phyloP scores from a whole-genome alignment of 2,888 invertebrate genomes.

The Acrobasis consociella region DNA sequence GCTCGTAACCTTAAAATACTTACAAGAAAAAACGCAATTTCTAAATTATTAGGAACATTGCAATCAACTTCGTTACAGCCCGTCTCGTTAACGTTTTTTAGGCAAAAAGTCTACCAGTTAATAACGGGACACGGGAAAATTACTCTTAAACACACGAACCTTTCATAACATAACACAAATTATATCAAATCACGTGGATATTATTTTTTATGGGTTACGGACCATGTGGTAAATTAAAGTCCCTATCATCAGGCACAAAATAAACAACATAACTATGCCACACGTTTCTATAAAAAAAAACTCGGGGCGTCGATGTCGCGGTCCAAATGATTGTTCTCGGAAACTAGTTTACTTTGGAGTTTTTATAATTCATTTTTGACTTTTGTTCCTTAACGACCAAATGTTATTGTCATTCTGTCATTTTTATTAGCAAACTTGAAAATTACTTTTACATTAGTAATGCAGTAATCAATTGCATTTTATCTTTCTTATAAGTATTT shows the following conservation, averaged over 20 bases:
- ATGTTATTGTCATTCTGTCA: neutral
- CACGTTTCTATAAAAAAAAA: slow-evolving; percentile 63
- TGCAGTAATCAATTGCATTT: neutral
- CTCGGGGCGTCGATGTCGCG: slow-evolving; percentile 53
- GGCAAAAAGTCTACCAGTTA: slow-evolving; percentile 62
- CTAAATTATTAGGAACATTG: slow-evolving; percentile 14
- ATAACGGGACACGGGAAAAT: slow-evolving; percentile 66
- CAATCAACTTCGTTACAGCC: slow-evolving; percentile 32
- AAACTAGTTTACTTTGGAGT: slow-evolving; percentile 48
- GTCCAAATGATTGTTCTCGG: slow-evolving; percentile 55
- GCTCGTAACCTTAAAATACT: no score
- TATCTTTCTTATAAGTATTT: neutral
- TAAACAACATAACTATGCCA: slow-evolving; percentile 71
- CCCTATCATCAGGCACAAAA: slow-evolving; percentile 65
- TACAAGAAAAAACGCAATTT: slow-evolving; percentile 4
- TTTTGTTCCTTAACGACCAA: slow-evolving; percentile 4
- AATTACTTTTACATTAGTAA: neutral
- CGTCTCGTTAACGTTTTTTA: slow-evolving; percentile 66
- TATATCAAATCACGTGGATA: slow-evolving; percentile 78
- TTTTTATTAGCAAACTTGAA: slow-evolving; percentile 1
- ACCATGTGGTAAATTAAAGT: slow-evolving; percentile 78
- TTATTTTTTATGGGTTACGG: slow-evolving; percentile 67
- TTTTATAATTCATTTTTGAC: slow-evolving; percentile 28
- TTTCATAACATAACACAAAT: slow-evolving; percentile 76
- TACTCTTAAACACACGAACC: slow-evolving; percentile 73